Evolutionary conservation across 1,140 invertebrate species (phyloP).

Genomic region (Dreissena polymorpha): DNA sequence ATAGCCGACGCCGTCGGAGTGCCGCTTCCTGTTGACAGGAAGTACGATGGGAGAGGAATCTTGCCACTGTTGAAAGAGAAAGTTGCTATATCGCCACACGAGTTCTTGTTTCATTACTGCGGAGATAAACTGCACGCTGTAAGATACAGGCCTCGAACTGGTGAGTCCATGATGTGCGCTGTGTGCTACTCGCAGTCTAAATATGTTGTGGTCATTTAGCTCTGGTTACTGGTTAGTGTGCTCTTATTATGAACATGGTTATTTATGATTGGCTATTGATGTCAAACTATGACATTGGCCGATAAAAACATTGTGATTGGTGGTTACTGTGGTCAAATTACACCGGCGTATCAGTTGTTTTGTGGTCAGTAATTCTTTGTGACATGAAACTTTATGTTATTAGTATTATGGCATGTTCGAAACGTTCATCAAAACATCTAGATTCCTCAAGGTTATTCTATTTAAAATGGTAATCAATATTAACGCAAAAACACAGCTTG

Average conservation of each 20-base stretch:
- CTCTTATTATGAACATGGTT: no score
- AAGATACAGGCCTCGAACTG: conserved; percentile 65
- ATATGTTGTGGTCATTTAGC: no score
- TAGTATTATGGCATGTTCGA: no score
- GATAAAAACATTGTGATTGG: background rate
- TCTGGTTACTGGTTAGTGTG: no score
- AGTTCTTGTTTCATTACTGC: conserved; percentile 77
- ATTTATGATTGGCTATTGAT: no score
- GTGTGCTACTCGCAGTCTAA: no score
- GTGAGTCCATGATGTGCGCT: conserved; percentile 36
- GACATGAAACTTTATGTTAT: no score
- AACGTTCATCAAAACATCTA: no score
- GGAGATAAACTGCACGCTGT: conserved; percentile 69
- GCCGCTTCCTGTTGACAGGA: conserved; percentile 57
- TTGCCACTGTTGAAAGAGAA: conserved; percentile 65
- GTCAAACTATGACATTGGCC: background rate
- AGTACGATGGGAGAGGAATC: conserved; percentile 74
- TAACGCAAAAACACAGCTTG: no score
- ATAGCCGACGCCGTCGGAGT: conserved; percentile 65
- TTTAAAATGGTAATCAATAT: no score
- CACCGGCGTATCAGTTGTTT: background rate
- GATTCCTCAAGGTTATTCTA: no score
- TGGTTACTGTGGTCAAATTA: background rate
- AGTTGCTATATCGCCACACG: conserved; percentile 63
- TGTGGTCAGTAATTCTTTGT: no score